Evolutionary conservation across 2,797 vertebrate species (phyloP).

Genomic region (Anguilla obscura): DNA sequence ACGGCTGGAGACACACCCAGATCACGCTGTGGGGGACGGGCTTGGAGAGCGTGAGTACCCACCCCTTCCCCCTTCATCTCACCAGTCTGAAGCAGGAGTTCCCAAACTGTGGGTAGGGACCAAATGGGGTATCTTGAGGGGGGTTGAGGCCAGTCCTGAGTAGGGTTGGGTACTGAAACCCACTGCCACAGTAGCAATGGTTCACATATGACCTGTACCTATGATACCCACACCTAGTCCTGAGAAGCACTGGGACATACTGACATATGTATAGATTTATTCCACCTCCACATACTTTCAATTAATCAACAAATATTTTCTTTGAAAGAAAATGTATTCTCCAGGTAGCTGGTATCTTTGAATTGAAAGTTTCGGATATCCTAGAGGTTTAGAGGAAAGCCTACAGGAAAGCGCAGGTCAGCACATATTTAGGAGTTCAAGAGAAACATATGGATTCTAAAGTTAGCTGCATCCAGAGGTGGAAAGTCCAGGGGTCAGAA

Average conservation of each 20-base stretch:
- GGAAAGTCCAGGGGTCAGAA: too few species aligned
- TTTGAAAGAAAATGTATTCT: not conserved
- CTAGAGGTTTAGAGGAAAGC: too few species aligned
- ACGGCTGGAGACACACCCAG: constrained; percentile 90
- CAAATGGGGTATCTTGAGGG: not conserved
- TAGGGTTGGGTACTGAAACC: too few species aligned
- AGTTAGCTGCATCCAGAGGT: not conserved
- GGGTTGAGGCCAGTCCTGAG: not conserved
- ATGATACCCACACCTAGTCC: too few species aligned
- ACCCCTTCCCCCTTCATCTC: fast-evolving
- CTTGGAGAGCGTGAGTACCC: constrained; percentile 86
- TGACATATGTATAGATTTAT: not conserved
- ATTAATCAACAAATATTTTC: not conserved
- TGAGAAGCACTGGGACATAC: not conserved
- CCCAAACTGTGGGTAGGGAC: not conserved
- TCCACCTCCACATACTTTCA: not conserved
- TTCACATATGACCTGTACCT: too few species aligned
- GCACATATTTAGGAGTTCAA: not conserved
- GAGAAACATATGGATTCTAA: not conserved
- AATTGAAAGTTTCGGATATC: not conserved
- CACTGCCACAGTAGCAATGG: too few species aligned
- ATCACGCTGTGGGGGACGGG: constrained; percentile 83
- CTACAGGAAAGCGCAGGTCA: not conserved
- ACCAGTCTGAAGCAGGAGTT: not conserved
- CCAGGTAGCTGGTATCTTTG: not conserved